Evolutionary conservation across 2,888 invertebrate species (phyloP), one percentile per base, ranked within the genome.

Genomic region (Thymelicus lineola): DNA sequence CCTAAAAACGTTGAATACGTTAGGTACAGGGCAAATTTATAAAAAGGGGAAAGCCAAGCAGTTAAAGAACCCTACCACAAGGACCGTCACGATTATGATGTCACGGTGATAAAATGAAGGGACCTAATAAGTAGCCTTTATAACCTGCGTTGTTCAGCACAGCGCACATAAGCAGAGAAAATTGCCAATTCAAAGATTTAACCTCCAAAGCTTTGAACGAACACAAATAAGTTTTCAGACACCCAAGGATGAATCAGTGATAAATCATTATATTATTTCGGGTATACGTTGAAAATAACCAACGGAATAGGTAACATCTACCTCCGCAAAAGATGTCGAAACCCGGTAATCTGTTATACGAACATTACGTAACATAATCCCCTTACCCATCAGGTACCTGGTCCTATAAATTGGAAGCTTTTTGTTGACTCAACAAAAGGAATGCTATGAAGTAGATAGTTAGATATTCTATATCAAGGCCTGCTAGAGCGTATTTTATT

Each of bases 381-480:
- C 20, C 20, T 20, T 12, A 20, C 20, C 53, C 53, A 20, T 10
- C 20, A 4, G 17, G 53, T 53, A 53, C 53, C 53, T 20, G 53
- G 62, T 48, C 50, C 48, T 15, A 46, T 50, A 35, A 15, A 62
- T 62, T 10, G 48, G 36, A 36, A 50, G 36, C 15, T 50, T 46
- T 50, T 50, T 62, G 62, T 48, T 62, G 62, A 36, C 36, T 50
- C 15, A 10, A 62, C 50, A 62, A 62, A 50, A 50, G 50, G 36
- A 20, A 20, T 20, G 20, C 10, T 6, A 12, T 12, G 12, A 20
- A 20, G 20, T 53, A 53, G 17, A 17, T 42, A 42, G 42, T 42
- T 50, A 50, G 9, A 53, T 48, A 48, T 5, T 20, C 53, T 3
- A 53, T 20, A 53, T 20, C 53, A 53, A 9, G 20, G 53, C 10